These are phyloP conservation scores for Decapterus maruadsi DNA, from an alignment of 2,797 vertebrate genomes.

Conservation along the genomic window DNA sequence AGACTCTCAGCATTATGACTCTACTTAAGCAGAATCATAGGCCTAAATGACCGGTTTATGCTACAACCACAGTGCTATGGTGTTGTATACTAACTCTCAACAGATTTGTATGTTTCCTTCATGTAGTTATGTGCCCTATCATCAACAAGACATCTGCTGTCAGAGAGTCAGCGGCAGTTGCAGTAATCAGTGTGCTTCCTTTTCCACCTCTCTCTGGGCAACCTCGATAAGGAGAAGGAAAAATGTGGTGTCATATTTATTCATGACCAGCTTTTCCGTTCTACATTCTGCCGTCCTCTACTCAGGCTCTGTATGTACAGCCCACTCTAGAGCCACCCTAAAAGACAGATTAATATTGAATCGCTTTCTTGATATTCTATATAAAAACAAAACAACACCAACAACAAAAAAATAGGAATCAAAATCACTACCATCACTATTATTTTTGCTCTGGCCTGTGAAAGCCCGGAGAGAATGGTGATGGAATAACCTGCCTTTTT, in stretches of 20 bases:
- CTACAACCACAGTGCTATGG: slow-evolving; percentile 40
- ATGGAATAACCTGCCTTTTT: slow-evolving; percentile 62
- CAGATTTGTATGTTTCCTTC: slow-evolving; percentile 71
- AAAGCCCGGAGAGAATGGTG: slow-evolving; percentile 45
- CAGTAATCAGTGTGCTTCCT: slow-evolving; percentile 79
- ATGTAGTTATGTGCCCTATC: slow-evolving; percentile 72
- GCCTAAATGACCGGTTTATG: slow-evolving; percentile 45
- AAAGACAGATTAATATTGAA: slow-evolving; percentile 68
- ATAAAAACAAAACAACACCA: slow-evolving; percentile 3
- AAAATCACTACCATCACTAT: slow-evolving; percentile 59
- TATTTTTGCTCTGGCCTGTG: slow-evolving; percentile 56
- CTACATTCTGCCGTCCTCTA: slow-evolving; percentile 64
- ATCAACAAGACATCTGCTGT: slow-evolving; percentile 84
- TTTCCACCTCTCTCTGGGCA: slow-evolving; percentile 78
- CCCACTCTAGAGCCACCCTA: slow-evolving; percentile 45
- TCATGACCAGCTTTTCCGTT: slow-evolving; percentile 81
- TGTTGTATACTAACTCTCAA: slow-evolving; percentile 53
- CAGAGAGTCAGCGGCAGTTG: slow-evolving; percentile 69
- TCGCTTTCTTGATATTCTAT: slow-evolving; percentile 68
- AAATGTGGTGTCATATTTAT: slow-evolving; percentile 85
- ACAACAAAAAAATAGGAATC: slow-evolving; percentile 18
- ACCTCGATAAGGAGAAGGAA: slow-evolving; percentile 82
- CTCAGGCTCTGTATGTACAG: slow-evolving; percentile 49
- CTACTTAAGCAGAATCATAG: slow-evolving; percentile 56
- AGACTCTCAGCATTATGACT: slow-evolving; percentile 52